A percentile compares a stretch with the other conserved stretches of the same genome.
phyloP scores from a whole-genome alignment of 2,888 invertebrate species.

The Trimorus sp. region DNA sequence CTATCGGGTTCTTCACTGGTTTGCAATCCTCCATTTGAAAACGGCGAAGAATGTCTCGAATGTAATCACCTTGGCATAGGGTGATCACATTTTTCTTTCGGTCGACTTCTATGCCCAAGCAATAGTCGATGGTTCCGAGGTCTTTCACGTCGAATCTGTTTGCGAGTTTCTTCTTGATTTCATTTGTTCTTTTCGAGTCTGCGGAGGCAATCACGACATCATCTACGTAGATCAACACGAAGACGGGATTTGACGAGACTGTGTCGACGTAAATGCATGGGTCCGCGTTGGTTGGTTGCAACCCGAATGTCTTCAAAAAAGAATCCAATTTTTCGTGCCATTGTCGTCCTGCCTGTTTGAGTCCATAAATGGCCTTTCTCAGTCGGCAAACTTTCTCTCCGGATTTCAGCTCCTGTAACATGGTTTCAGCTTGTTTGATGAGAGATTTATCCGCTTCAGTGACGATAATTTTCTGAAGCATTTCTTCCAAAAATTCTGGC shows the following conservation, averaged over 20 bases:
- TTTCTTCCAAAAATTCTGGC: neutral
- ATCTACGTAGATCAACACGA: constrained; percentile 69
- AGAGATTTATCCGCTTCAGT: neutral
- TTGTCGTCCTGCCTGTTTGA: constrained; percentile 64
- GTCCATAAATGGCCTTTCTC: constrained; percentile 68
- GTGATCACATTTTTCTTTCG: constrained; percentile 25
- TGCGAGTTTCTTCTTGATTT: constrained; percentile 44
- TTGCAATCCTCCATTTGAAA: constrained; percentile 72
- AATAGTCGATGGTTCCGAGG: constrained; percentile 63
- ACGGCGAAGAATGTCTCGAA: constrained; percentile 67
- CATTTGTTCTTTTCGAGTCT: constrained; percentile 43
- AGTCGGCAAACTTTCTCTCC: constrained; percentile 64
- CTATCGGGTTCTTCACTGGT: constrained; percentile 68
- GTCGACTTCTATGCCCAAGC: constrained; percentile 69
- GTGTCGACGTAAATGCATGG: constrained; percentile 62
- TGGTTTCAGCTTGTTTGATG: constrained; percentile 5
- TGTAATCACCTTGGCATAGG: constrained; percentile 67
- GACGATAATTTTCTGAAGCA: neutral
- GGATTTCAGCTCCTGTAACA: constrained; percentile 3
- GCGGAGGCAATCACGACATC: constrained; percentile 69
- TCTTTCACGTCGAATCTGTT: constrained; percentile 4
- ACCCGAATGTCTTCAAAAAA: constrained; percentile 51
- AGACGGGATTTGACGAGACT: too few relatives aligned
- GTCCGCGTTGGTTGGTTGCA: constrained; percentile 56
- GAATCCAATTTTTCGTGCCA: constrained; percentile 65